Percentiles rank a stretch among this genome's conserved stretches.
Conservation (phyloP, 2,797 vertebrate genomes). For the Mormyrus proboscirostris region DNA sequence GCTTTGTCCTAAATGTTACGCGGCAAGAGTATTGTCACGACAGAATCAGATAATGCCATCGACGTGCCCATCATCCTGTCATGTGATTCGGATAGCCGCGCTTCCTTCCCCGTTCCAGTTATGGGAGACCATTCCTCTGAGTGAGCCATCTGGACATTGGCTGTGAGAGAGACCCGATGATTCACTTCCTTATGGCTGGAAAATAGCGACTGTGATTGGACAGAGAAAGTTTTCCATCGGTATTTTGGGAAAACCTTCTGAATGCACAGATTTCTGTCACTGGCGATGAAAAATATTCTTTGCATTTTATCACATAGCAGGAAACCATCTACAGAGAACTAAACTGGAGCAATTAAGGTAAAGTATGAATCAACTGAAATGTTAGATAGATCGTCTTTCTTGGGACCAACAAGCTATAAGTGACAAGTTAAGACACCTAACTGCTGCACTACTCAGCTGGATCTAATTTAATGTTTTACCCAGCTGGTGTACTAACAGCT, state of each 20-base stretch:
- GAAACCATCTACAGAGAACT: not conserved
- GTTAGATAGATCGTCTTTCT: not conserved
- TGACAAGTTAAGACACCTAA: not conserved
- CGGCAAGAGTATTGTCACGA: not conserved
- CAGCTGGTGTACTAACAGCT: not conserved
- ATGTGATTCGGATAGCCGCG: not conserved
- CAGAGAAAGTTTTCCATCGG: not conserved
- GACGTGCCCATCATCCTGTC: not conserved
- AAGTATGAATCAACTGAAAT: not conserved
- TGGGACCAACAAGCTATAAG: not conserved
- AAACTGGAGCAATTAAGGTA: not conserved
- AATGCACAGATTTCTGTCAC: not conserved
- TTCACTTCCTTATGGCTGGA: constrained; percentile 37
- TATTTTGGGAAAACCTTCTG: not conserved
- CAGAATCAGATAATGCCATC: not conserved
- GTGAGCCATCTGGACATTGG: constrained; percentile 42
- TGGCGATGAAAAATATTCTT: not conserved
- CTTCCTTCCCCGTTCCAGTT: constrained; percentile 27
- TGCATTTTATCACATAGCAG: not conserved
- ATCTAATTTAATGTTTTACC: not conserved
- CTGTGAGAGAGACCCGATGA: constrained; percentile 39
- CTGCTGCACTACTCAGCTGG: not conserved
- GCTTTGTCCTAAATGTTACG: not conserved
- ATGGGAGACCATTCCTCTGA: constrained; percentile 25
- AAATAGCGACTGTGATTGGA: constrained; percentile 17